Evolutionary conservation across 2,888 invertebrate species (phyloP).

Genomic region (Leucophenga montana): DNA sequence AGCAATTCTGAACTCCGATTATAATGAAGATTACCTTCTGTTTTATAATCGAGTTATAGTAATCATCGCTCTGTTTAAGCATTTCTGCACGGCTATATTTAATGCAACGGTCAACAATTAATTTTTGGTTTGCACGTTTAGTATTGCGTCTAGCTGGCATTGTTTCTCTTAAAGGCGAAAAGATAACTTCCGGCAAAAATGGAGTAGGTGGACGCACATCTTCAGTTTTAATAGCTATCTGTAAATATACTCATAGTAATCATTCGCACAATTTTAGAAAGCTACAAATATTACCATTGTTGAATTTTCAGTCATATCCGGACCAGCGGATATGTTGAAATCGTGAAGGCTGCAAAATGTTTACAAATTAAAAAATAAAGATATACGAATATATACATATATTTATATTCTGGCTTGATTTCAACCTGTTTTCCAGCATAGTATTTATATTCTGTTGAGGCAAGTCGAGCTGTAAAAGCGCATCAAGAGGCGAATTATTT

Average conservation of each 20-base stretch:
- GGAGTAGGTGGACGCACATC: not conserved
- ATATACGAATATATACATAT: no score
- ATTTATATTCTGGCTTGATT: not conserved
- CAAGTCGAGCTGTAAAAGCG: not conserved
- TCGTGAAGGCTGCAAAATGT: not conserved
- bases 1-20: not conserved
- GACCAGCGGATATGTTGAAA: not conserved
- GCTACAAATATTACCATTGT: not conserved
- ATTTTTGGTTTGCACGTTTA: slow-evolving; percentile 22
- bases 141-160: not conserved
- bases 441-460: not conserved
- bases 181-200: not conserved
- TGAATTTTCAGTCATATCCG: not conserved
- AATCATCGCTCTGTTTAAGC: slow-evolving; percentile 10
- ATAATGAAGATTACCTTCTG: not conserved
- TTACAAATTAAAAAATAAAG: not conserved
- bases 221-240: not conserved
- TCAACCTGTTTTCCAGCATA: not conserved
- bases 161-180: not conserved
- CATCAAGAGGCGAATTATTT: not conserved
- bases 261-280: not conserved
- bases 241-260: not conserved
- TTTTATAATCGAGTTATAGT: not conserved
- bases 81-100: slow-evolving; percentile 27
- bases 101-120: slow-evolving; percentile 43